phyloP scores from a whole-genome alignment of 2,797 vertebrate genomes.

The Characodon lateralis region DNA sequence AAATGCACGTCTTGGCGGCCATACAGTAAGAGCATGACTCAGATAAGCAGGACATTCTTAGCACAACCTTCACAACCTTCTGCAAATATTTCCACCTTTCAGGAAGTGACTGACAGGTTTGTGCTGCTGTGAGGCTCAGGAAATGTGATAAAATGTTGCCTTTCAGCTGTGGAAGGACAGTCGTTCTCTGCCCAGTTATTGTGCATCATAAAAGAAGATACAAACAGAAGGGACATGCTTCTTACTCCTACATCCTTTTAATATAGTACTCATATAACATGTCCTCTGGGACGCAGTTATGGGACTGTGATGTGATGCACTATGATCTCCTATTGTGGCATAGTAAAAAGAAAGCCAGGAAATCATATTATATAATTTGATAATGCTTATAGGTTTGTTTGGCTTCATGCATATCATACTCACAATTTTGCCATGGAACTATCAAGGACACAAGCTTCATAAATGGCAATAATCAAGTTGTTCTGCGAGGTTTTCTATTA shows the following conservation, averaged over 20 bases:
- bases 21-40: constrained; percentile 31
- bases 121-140: constrained; percentile 13
- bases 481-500: constrained; percentile 6
- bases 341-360: neutral
- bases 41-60: constrained; percentile 13
- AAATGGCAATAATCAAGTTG: constrained; percentile 1
- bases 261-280: constrained; percentile 16
- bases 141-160: constrained; percentile 42
- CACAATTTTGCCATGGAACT: constrained; percentile 2
- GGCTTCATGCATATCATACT: constrained; percentile 14
- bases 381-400: neutral
- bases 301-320: neutral
- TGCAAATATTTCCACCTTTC: neutral
- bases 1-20: constrained; percentile 1
- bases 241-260: constrained; percentile 3
- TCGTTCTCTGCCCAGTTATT: constrained; percentile 32
- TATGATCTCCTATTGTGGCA: neutral
- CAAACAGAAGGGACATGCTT: constrained; percentile 25
- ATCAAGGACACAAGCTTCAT: neutral
- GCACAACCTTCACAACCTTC: neutral
- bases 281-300: neutral
- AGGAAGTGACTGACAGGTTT: constrained; percentile 4
- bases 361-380: neutral
- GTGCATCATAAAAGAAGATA: constrained; percentile 44
- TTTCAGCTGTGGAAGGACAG: constrained; percentile 21